Evolutionary conservation across 2,888 invertebrate species (phyloP), one percentile per base, ranked within the genome.

Genomic region (Caprella mutica): DNA sequence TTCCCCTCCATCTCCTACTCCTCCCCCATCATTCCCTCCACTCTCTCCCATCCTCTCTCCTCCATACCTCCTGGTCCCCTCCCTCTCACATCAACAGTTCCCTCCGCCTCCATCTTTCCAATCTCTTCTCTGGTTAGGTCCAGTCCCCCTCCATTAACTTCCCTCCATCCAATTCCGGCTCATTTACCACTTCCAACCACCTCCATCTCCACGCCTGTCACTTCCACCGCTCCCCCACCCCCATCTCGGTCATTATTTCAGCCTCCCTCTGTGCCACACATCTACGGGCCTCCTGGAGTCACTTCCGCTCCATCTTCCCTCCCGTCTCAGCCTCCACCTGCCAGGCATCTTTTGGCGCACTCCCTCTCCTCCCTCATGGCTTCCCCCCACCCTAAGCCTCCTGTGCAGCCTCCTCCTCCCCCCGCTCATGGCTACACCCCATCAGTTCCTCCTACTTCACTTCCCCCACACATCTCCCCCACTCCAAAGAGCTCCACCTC

Each of bases 231-330:
- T 23, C 27, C 38, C 35, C 42, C 51, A 1, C n/a, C 52, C 4
- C 9, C 27, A 5, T 80, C 83, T 2, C 85, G 84, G 69, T 84
- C 83, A 68, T 80, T 80, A 44, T 52, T 39, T 17, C 43, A 55
- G 55, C 50, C 60, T 42, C 61, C 65, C 8, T 61, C 56, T 17
- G 58, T 60, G 23, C 61, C 61, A 27, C 59, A 59, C 29, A 65
- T 61, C 21, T 60, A 57, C 24, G 61, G 55, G 26, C 61, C 62
- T 29, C 61, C 58, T 14, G 14, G 33, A 21, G 40, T 19, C 17
- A 14, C 38, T 24, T 35, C 29, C 19, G 17, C 38, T 38, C 19
- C 46, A 19, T n/a, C 33, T 24, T 46, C 14, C 21, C 46, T 12
- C 24, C 46, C 4, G 29, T 43, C 5, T 8, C 53, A 8, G 5